Conservation (phyloP, 2,113 vertebrate species). For the Pelusios castaneus region DNA sequence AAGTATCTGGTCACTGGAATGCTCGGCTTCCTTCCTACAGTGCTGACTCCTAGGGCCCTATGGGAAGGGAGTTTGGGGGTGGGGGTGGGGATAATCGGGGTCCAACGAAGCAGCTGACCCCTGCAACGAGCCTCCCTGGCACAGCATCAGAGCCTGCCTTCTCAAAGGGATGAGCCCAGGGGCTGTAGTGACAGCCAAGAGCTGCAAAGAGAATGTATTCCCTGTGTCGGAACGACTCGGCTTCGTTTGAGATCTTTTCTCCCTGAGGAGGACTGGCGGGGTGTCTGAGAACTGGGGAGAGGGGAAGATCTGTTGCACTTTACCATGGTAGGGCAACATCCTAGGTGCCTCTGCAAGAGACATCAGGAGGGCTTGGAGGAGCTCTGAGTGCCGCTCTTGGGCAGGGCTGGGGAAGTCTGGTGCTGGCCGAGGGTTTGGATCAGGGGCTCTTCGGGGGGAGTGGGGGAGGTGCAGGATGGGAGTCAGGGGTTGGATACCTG, state of each 20-base stretch:
- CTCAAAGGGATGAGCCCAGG: background rate
- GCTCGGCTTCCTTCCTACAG: background rate
- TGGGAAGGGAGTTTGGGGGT: background rate
- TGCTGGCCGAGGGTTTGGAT: no score
- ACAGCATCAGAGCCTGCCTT: background rate
- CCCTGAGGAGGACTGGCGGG: background rate
- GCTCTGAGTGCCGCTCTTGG: background rate
- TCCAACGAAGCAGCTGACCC: background rate
- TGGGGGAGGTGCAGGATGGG: background rate
- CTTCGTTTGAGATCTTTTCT: background rate
- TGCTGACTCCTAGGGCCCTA: background rate
- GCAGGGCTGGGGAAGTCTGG: background rate
- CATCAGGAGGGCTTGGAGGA: background rate
- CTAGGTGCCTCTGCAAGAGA: background rate
- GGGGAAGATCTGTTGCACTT: background rate
- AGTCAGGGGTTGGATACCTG: background rate
- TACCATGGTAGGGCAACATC: background rate
- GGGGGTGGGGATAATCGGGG: background rate
- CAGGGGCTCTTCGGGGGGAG: no score
- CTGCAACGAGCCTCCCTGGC: background rate
- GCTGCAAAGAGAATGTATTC: background rate
- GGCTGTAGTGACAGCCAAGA: background rate
- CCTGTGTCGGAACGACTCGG: background rate
- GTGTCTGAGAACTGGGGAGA: background rate
- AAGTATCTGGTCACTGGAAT: conserved; percentile 32